A percentile compares a stretch with the other conserved stretches of the same genome.
Evolutionary conservation across 2,888 invertebrate genomes (phyloP).

Genomic region (Kryphioiulus occultus): DNA sequence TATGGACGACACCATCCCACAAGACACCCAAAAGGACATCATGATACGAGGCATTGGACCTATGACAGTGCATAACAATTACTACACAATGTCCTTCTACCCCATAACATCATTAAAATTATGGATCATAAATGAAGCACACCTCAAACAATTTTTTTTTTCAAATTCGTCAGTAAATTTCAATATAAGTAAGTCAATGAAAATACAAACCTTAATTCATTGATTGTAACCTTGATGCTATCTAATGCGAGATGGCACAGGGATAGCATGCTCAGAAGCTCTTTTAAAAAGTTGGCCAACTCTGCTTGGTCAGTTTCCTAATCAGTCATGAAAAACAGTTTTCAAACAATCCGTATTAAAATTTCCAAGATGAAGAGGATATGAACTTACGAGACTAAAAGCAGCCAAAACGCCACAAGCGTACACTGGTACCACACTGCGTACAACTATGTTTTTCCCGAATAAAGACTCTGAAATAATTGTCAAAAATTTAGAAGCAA

Average conservation of each 20-base stretch:
- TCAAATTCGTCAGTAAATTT: too few species aligned
- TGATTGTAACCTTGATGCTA: conserved; percentile 61
- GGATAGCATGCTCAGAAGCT: conserved; percentile 65
- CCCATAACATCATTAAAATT: too few species aligned
- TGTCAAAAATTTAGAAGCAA: not conserved
- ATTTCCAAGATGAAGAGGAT: not conserved
- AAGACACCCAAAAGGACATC: conserved; percentile 71
- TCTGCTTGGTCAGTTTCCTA: conserved; percentile 61
- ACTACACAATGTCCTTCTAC: too few species aligned
- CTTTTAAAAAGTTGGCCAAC: conserved; percentile 60
- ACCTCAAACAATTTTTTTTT: too few species aligned
- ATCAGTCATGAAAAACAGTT: not conserved
- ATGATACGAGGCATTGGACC: conserved; percentile 63
- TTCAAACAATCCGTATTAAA: not conserved
- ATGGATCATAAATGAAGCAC: too few species aligned
- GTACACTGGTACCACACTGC: conserved; percentile 62
- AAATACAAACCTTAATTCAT: conserved; percentile 59
- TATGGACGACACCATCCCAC: conserved; percentile 74
- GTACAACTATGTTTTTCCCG: conserved; percentile 59
- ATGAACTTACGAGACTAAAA: conserved; percentile 59
- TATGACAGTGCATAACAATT: conserved; percentile 52
- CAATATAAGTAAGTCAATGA: not conserved
- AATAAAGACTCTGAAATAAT: conserved; percentile 8
- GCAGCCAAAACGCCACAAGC: conserved; percentile 61
- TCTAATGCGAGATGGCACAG: conserved; percentile 66